Conservation (phyloP, 2,113 vertebrate species). For the Thoracochromis brauschi region DNA sequence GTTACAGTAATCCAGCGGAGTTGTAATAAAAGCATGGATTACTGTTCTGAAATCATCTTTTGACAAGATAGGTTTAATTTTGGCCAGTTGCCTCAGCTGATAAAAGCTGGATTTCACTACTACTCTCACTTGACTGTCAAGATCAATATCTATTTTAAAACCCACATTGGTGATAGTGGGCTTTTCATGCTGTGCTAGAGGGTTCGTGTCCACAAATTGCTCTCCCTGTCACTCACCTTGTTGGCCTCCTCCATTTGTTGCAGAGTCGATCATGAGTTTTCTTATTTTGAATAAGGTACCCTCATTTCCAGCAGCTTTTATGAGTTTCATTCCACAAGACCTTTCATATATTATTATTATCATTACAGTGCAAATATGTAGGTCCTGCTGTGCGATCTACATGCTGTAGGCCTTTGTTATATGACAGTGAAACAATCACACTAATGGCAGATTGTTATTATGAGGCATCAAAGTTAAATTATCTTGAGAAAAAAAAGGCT, state of each 20-base stretch:
- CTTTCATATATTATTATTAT: neutral
- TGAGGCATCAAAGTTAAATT: neutral
- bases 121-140: neutral
- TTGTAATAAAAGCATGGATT: neutral
- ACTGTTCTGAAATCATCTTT: neutral
- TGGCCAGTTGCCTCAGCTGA: neutral
- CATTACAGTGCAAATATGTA: neutral
- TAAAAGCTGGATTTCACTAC: neutral
- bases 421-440: neutral
- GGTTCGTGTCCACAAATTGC: neutral
- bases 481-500: neutral
- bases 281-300: neutral
- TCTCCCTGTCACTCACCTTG: neutral
- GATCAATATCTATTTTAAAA: neutral
- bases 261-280: neutral
- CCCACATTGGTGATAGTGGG: neutral
- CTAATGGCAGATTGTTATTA: neutral
- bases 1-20: accelerated
- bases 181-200: accelerated
- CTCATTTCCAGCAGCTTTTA: neutral
- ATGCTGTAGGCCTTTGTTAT: accelerated
- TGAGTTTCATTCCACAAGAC: neutral
- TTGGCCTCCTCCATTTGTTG: neutral
- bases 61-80: neutral
- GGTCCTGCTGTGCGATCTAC: neutral